A percentile compares a stretch with the other conserved stretches of the same genome.
Evolutionary conservation across 2,113 vertebrate genomes (phyloP).

Genomic region (Prunella himalayana): DNA sequence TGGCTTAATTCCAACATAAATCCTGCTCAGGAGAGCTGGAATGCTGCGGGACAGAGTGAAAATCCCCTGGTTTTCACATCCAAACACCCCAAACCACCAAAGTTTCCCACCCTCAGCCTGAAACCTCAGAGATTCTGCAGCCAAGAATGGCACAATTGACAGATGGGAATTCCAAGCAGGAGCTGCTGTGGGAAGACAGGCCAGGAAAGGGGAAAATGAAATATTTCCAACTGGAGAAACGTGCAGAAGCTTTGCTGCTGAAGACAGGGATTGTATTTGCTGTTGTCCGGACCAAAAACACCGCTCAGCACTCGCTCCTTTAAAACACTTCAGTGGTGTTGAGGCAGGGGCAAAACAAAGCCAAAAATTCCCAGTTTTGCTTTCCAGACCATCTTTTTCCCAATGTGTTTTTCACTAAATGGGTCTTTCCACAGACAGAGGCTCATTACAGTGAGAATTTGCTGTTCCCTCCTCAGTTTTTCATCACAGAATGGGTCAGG

Average conservation of each 20-base stretch:
- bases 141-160: background rate
- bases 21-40: background rate
- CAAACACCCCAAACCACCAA: constrained; percentile 12
- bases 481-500: background rate
- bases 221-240: constrained; percentile 1
- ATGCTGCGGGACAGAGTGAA: background rate
- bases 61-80: constrained; percentile 41
- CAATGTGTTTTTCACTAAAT: rapidly evolving
- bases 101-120: constrained; percentile 5
- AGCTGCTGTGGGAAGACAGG: background rate
- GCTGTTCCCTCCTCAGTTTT: background rate
- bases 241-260: background rate
- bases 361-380: background rate
- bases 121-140: constrained; percentile 12
- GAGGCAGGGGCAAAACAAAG: background rate
- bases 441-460: background rate
- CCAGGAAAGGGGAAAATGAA: background rate
- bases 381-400: background rate
- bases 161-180: background rate
- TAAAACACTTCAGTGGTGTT: background rate
- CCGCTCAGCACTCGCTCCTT: background rate
- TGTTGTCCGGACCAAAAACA: background rate
- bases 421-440: background rate
- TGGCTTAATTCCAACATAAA: constrained; percentile 1
- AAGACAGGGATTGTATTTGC: background rate